Evolutionary conservation across 2,888 invertebrate genomes (phyloP), one percentile per base, ranked within the genome.

Genomic region (Girardia tigrina): DNA sequence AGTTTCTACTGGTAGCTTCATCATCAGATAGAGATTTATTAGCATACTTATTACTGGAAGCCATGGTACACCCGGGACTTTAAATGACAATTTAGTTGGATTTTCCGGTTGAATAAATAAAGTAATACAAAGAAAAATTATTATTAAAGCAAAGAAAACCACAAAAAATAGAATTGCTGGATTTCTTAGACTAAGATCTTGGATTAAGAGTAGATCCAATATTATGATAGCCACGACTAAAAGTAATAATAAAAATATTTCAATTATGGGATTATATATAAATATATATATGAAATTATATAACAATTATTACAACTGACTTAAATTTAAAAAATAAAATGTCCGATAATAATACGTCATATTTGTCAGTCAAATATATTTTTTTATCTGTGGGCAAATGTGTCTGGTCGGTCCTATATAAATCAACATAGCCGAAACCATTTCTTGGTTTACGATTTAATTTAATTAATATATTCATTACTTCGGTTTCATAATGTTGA

Each of bases 11-110:
- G 90, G 90, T 79, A 93, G 85, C 83, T 90, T 88, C 76, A 90
- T 85, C 91, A 93, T 91, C 26, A 93, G 86, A 82, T 91, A 90
- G 75, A 91, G 87, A 82, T 93, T 93, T 70, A 90, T 87, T 79
- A 91, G 87, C 78, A 91, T 89, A 81, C 91, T 91, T 70, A 91
- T 80, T 42, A 89, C 89, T 0, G 92, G 92, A 74, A 92, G 82
- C 77, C 90, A 85, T 0, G 93, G 93, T 0, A 92, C 90, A 20
- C 89, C 84, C 0, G 92, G 92, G 2, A 92, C 91, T 69, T 75
- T 75, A 26, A 75, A 75, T 12, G 75, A 28, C 28, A 75, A 29
- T 28, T 75, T 75, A 16, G 23, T 75, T 14, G n/a, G 28, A 70
- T 74, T 75, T 26, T 75, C 71, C 72, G 75, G 75, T 27, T 75